phyloP scores from a whole-genome alignment of 1,140 invertebrate genomes.

The Drosophila pectinifera region DNA sequence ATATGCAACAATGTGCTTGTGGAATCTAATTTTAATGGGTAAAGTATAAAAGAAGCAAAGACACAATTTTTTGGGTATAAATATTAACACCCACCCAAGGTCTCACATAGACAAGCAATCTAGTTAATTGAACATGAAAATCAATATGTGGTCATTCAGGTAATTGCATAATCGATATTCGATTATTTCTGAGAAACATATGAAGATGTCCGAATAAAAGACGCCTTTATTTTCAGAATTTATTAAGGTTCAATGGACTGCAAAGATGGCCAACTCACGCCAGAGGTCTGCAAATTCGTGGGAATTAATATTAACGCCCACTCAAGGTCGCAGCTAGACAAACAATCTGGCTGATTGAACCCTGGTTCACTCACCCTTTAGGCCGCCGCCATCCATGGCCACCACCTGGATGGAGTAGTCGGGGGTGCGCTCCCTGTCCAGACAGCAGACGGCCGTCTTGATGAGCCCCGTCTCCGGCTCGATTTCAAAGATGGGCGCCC shows the following conservation, averaged over 20 bases:
- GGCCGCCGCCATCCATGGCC: conserved; percentile 87
- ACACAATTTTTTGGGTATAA: conserved; percentile 1
- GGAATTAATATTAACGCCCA: neutral
- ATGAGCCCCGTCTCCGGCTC: conserved; percentile 88
- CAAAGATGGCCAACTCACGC: neutral
- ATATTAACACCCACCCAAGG: neutral
- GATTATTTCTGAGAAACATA: neutral
- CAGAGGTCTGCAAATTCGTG: neutral
- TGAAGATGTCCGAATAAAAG: neutral
- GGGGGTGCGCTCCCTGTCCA: conserved; percentile 89
- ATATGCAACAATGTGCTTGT: too few species aligned
- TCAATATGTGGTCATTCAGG: neutral
- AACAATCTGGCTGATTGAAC: conserved; percentile 24
- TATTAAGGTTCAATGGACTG: neutral
- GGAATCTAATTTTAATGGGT: too few species aligned
- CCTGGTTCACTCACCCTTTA: conserved; percentile 86
- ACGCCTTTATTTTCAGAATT: neutral
- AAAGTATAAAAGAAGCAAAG: neutral
- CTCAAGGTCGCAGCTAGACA: neutral
- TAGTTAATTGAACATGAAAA: neutral
- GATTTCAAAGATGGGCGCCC: conserved; percentile 88
- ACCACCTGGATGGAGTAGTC: conserved; percentile 89
- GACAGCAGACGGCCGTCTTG: conserved; percentile 88
- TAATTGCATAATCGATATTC: conserved; percentile 4
- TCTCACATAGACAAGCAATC: neutral